These are phyloP conservation scores for Syngnathus floridae DNA, from an alignment of 2,113 vertebrate species.

Conservation along the genomic window DNA sequence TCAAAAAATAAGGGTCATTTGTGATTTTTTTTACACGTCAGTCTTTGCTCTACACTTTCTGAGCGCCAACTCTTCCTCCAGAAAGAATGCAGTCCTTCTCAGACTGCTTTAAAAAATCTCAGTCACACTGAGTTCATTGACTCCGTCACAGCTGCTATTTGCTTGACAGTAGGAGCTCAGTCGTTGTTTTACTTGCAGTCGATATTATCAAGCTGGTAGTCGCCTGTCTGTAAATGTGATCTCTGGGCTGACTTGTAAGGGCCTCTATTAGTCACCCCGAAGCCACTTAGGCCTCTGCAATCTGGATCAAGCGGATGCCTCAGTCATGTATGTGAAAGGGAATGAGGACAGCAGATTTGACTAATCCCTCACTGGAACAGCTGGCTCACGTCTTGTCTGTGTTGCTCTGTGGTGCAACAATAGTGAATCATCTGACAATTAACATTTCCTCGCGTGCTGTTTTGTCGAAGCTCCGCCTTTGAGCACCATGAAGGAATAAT, in stretches of 20 bases:
- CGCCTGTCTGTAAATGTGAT: conserved; percentile 1
- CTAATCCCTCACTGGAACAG: not conserved
- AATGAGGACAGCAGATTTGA: not conserved
- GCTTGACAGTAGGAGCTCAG: not conserved
- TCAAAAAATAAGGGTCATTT: not conserved
- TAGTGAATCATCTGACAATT: not conserved
- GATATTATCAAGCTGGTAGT: not conserved
- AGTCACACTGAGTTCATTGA: conserved; percentile 3
- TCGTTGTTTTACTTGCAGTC: not conserved
- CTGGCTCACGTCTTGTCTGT: not conserved
- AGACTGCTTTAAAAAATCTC: conserved; percentile 5
- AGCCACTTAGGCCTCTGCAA: not conserved
- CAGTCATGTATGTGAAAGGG: not conserved
- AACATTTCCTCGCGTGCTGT: not conserved
- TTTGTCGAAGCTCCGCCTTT: conserved; percentile 23
- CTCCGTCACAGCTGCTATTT: conserved; percentile 8
- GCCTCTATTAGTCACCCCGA: not conserved
- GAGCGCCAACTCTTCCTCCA: conserved; percentile 1
- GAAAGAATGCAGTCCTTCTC: not conserved
- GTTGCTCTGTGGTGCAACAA: not conserved
- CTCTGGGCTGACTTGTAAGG: not conserved
- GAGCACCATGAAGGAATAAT: conserved; percentile 21
- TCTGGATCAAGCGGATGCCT: not conserved
- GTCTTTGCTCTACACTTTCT: not conserved
- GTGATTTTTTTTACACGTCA: not conserved